A percentile compares a stretch with the other conserved stretches of the same genome.
phyloP scores from a whole-genome alignment of 1,140 invertebrate genomes.

The Diachasma alloeum region DNA sequence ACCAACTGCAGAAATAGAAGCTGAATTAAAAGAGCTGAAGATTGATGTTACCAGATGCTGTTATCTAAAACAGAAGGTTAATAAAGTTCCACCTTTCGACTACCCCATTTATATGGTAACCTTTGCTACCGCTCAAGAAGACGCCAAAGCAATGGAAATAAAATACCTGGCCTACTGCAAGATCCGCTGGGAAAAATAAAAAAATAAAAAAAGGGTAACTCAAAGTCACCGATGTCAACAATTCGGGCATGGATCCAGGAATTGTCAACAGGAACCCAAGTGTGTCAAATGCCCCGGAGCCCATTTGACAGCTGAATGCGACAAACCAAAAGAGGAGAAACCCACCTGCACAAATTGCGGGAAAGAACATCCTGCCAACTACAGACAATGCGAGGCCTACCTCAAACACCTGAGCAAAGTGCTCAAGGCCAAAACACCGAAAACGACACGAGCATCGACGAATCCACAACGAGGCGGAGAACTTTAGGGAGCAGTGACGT shows the following conservation, averaged over 20 bases:
- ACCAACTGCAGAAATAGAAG: background rate
- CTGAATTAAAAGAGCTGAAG: background rate
- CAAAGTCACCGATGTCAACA: conserved; percentile 34
- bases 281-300: conserved; percentile 37
- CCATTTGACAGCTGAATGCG: conserved; percentile 25
- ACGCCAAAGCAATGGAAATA: background rate
- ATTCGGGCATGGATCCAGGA: conserved; percentile 11
- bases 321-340: background rate
- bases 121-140: background rate
- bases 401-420: background rate
- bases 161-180: background rate
- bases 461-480: background rate
- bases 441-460: background rate
- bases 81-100: background rate
- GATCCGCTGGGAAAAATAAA: conserved; percentile 31
- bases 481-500: background rate
- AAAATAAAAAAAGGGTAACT: conserved; percentile 18
- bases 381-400: background rate
- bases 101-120: background rate
- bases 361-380: background rate
- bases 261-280: conserved; percentile 14
- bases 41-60: no score
- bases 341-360: background rate
- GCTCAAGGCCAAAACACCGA: background rate
- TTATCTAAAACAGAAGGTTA: background rate